Conservation (phyloP, 2,113 vertebrate genomes). For the Pelusios castaneus region DNA sequence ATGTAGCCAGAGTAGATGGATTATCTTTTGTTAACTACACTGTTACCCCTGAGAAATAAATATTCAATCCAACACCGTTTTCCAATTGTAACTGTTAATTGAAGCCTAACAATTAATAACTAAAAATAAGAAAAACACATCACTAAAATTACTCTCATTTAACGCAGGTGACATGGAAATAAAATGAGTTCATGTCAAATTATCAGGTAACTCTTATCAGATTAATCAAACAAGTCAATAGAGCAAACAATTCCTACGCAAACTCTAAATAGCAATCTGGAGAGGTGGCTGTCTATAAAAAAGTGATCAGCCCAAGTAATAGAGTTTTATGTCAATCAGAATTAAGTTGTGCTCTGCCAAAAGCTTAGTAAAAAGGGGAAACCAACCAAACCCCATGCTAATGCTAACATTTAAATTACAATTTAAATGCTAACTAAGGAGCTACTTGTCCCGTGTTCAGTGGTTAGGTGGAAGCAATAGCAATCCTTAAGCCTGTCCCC, state of each 20-base stretch:
- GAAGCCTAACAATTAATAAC: constrained; percentile 11
- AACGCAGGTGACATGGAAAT: constrained; percentile 20
- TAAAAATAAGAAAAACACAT: neutral
- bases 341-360: neutral
- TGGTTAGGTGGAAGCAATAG: neutral
- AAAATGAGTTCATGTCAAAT: neutral
- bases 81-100: neutral
- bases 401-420: constrained; percentile 9
- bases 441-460: neutral
- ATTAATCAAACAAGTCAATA: constrained; percentile 37
- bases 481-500: neutral
- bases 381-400: neutral
- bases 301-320: constrained; percentile 10
- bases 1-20: neutral
- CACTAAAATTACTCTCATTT: constrained; percentile 33
- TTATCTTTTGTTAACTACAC: neutral
- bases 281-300: constrained; percentile 1
- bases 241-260: constrained; percentile 4
- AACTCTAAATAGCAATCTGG: neutral
- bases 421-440: neutral
- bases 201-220: constrained; percentile 38
- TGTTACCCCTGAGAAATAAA: neutral
- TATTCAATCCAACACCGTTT: neutral
- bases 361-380: constrained; percentile 4
- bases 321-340: constrained; percentile 5